Evolutionary conservation across 2,888 invertebrate genomes (phyloP).

Genomic region (Rhorus exstirpatorius): DNA sequence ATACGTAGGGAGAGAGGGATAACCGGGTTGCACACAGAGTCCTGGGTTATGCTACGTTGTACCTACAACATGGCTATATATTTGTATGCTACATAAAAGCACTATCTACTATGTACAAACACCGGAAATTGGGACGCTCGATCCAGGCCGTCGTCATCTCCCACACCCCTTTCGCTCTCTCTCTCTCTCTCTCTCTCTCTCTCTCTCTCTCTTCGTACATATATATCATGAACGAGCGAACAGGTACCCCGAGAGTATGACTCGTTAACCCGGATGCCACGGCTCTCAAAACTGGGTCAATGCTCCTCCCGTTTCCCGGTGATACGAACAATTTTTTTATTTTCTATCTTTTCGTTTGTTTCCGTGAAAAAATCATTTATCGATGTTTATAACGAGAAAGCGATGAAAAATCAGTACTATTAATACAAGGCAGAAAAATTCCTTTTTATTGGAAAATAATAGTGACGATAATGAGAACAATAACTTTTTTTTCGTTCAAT

Average conservation of each 20-base stretch:
- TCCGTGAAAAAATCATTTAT: no score
- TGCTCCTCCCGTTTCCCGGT: conserved; percentile 73
- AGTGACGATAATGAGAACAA: no score
- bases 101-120: conserved; percentile 51
- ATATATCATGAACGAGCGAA: conserved; percentile 67
- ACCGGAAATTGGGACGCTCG: conserved; percentile 83
- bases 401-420: neutral
- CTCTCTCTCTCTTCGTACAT: conserved; percentile 62
- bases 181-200: conserved; percentile 23
- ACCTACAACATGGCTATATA: neutral
- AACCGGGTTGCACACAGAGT: conserved; percentile 73
- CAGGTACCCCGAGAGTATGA: conserved; percentile 57
- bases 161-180: no score
- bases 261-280: conserved; percentile 66
- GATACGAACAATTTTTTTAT: neutral
- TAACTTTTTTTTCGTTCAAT: no score
- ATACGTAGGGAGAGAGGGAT: conserved; percentile 23
- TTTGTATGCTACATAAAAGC: neutral
- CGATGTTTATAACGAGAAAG: no score
- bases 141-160: conserved; percentile 80
- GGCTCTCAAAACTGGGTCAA: conserved; percentile 80
- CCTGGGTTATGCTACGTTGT: conserved; percentile 78
- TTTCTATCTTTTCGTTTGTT: no score
- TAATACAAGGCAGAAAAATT: no score
- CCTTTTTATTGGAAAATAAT: no score